Evolutionary conservation across 1,140 invertebrate genomes (phyloP), one percentile per base, ranked within the genome.

Genomic region (Listronotus oregonensis): DNA sequence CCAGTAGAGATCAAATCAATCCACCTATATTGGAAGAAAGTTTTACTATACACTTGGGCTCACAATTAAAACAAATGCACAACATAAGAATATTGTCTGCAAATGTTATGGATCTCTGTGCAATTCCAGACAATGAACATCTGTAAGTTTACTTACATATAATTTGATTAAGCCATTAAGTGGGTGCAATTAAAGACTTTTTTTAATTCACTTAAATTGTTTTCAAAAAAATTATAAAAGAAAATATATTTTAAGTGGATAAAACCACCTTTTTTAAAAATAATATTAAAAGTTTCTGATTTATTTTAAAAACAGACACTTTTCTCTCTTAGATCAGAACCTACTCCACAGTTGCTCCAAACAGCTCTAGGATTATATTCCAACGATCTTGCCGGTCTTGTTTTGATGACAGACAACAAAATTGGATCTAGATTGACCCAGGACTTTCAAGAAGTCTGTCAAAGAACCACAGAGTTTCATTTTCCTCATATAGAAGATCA

Each of bases 51-150:
- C 95, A 98, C 82, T 82, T 98, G 59, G 96, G 96, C 62, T 95
- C 95, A 3, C 97, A 99, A 82, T 86, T 99, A 81, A 99, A 99
- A 82, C 95, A 97, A 75, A 98, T 96, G 84, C 96, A 99, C 80
- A 99, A 99, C 81, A 90, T 98, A 68, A 84, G 96, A 52, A 89
- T 99, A 57, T 81, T 98, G 7, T 91, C 92, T 66, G 89, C 89
- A 10, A 89, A 96, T 80, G 85, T 92, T 31, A 84, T 97, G 68
- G 92, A 97, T 74, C 85, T 98, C 65, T 96, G 95, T 78, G 83
- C 86, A 43, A 81, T 85, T 11, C 83, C 84, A 67, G 82, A 84
- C 62, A 82, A 80, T 40, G 84, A 87, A 69, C 82, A 84, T 77
- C 71, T 77, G 80, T 81, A 72, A 65, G 56, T 71, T 17, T 49